A percentile compares a stretch with the other conserved stretches of the same genome.
Evolutionary conservation across 1,140 invertebrate genomes (phyloP).

Genomic region (Pogonomyrmex barbatus): DNA sequence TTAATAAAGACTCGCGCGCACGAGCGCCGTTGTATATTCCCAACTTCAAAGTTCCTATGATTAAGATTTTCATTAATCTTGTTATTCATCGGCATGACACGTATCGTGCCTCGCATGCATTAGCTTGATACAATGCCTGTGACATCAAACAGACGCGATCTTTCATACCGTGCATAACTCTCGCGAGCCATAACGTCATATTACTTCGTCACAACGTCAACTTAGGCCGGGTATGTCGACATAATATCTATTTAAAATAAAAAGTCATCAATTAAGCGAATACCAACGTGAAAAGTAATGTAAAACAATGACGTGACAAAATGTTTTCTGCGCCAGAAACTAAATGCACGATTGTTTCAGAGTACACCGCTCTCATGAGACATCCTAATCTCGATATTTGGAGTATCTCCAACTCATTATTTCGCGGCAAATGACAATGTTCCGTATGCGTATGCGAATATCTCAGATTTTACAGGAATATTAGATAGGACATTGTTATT

Average conservation of each 20-base stretch:
- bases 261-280: slow-evolving; percentile 44
- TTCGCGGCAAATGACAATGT: not conserved
- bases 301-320: not conserved
- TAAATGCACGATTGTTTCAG: slow-evolving; percentile 1
- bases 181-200: slow-evolving; percentile 49
- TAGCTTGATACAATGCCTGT: slow-evolving; percentile 56
- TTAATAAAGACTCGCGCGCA: slow-evolving; percentile 53
- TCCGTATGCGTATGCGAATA: not conserved
- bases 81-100: slow-evolving; percentile 59
- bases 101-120: slow-evolving; percentile 54
- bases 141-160: slow-evolving; percentile 62
- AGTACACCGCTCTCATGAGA: not conserved
- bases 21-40: slow-evolving; percentile 31
- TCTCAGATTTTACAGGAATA: not conserved
- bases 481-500: slow-evolving; percentile 35
- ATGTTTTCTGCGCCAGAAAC: not conserved
- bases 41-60: slow-evolving; percentile 54
- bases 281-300: slow-evolving; percentile 19
- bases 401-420: not conserved
- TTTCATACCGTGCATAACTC: slow-evolving; percentile 53
- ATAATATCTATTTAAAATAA: slow-evolving; percentile 52
- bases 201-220: slow-evolving; percentile 53
- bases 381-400: not conserved
- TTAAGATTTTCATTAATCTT: slow-evolving; percentile 66
- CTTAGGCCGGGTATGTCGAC: slow-evolving; percentile 5